phyloP scores from a whole-genome alignment of 2,113 vertebrate genomes.

The Centropus bengalensis region DNA sequence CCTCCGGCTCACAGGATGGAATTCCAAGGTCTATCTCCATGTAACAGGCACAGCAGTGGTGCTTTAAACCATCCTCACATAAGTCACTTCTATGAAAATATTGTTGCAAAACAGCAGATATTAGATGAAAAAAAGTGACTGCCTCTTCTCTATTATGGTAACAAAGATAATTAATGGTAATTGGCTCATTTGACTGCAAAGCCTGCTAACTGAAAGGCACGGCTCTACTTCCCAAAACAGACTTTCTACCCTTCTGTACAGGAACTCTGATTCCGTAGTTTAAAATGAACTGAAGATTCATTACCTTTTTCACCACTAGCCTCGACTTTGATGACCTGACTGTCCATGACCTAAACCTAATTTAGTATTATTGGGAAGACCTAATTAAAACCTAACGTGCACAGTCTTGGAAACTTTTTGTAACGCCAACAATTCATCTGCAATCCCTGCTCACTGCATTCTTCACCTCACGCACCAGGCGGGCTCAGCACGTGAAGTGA shows the following conservation, averaged over 20 bases:
- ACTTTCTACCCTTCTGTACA: rapidly evolving
- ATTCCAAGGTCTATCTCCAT: background rate
- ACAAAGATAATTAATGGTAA: background rate
- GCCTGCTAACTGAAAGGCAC: background rate
- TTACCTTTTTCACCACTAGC: background rate
- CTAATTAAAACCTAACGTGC: background rate
- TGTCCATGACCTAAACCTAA: background rate
- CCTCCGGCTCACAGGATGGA: background rate
- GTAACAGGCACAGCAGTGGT: background rate
- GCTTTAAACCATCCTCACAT: background rate
- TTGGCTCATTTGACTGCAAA: background rate
- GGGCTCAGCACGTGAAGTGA: background rate
- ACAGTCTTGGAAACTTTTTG: background rate
- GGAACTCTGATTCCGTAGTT: background rate
- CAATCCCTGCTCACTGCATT: background rate
- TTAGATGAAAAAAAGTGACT: background rate
- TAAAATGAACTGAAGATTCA: background rate
- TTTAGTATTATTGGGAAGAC: background rate
- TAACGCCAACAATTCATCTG: background rate
- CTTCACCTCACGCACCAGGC: background rate
- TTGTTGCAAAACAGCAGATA: background rate
- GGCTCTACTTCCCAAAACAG: background rate
- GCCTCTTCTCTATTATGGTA: background rate
- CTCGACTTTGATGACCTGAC: background rate
- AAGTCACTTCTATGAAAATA: background rate